Evolutionary conservation across 2,113 vertebrate species (phyloP), one percentile per base, ranked within the genome.

Genomic region (Chaetorhynchus papuensis): DNA sequence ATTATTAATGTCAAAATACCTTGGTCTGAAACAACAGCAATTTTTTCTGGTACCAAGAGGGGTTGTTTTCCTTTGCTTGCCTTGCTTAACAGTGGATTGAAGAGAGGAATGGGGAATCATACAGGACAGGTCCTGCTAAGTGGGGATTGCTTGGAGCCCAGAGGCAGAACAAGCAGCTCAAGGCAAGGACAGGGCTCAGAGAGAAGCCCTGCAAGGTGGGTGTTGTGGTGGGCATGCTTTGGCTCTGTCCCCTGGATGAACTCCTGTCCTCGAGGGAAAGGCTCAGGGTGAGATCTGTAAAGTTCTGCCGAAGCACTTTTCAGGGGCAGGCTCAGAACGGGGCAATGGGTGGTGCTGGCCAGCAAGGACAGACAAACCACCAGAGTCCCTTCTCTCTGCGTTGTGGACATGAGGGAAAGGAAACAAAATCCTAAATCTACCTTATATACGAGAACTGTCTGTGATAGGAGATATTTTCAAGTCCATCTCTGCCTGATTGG

Each of bases 1-100:
- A 37, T 61, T 74, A 96, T 89, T 96, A 95, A 96, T 53, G 77
- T 93, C 90, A 82, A 54, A 88, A 89, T 96, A 91, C 65, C 88
- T 95, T 31, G 89, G 74, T 96, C 93, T 90, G 78, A 94, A 87
- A 72, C 75, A 91, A 88, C 0, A 2, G 87, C 54, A 33, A 75
- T 91, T 89, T 89, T 87, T 87, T 91, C 45, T 95, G 27, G 68
- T 85, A 89, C 88, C 83, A 84, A 16, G 84, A 96, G 68, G 74
- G 59, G 78, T 6, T 90, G 41, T 70, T 94, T 83, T 94, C 90
- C 78, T 93, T 82, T 54, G 49, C 24, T 94, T 93, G 33, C 87
- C 56, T 93, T 10, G 5, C 83, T 90, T 83, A 77, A 63, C 76
- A 63, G 53, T 37, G 30, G 30, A 81, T 81, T 94, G 91, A 81